Evolutionary conservation across 2,888 invertebrate species (phyloP).

Genomic region (Tinea semifulvella): DNA sequence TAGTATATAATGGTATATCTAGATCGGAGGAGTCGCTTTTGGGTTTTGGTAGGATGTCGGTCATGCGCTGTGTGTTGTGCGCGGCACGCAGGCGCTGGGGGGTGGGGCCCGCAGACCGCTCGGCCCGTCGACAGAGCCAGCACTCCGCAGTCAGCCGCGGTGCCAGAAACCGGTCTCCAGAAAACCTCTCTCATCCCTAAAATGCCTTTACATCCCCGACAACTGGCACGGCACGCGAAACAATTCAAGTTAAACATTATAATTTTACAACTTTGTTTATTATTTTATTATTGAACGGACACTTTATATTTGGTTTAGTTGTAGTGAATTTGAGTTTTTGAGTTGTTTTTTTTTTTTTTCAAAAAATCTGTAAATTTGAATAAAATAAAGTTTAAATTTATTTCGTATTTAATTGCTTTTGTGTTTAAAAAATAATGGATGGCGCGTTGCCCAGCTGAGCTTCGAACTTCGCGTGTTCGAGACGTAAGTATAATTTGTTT

Average conservation of each 20-base stretch:
- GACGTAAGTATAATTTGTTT: conserved; percentile 28
- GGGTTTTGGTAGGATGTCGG: conserved; percentile 62
- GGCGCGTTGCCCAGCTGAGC: conserved; percentile 19
- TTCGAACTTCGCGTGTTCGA: conserved; percentile 8
- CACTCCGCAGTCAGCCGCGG: conserved; percentile 60
- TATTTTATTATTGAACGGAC: neutral
- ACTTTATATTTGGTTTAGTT: conserved; percentile 17
- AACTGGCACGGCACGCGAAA: conserved; percentile 34
- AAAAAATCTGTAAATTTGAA: neutral
- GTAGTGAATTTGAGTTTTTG: conserved; percentile 39
- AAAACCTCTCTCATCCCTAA: neutral
- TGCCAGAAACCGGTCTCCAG: conserved; percentile 29
- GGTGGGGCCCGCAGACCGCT: conserved; percentile 49
- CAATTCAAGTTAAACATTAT: conserved; percentile 15
- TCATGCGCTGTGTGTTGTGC: conserved; percentile 47
- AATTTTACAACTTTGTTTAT: conserved; percentile 25
- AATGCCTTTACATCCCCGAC: neutral
- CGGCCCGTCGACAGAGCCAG: conserved; percentile 55
- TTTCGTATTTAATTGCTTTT: conserved; percentile 30
- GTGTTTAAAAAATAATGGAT: conserved; percentile 31
- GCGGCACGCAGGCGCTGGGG: conserved; percentile 55
- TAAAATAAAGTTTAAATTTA: neutral
- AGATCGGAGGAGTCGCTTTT: conserved; percentile 64
- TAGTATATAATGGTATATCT: conserved; percentile 63
- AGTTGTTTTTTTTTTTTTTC: conserved; percentile 35